phyloP scores from a whole-genome alignment of 2,888 invertebrate genomes.

The Drosophila buzzatii region DNA sequence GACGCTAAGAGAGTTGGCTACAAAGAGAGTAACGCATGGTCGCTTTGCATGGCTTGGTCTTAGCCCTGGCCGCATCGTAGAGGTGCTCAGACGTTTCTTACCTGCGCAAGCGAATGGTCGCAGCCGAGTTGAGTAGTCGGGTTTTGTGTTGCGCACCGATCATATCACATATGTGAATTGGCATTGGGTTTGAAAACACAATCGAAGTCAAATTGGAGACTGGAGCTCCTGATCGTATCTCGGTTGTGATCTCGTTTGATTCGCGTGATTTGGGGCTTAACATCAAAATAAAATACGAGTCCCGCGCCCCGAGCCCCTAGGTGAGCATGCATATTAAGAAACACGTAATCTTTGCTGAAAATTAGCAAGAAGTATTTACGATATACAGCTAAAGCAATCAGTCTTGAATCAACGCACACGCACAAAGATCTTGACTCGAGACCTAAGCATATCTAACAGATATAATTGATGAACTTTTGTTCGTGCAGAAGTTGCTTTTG shows the following conservation, averaged over 20 bases:
- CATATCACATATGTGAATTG: slow-evolving; percentile 27
- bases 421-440: background rate
- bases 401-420: background rate
- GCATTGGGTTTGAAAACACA: slow-evolving; percentile 35
- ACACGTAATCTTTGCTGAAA: slow-evolving; percentile 13
- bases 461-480: slow-evolving; percentile 2
- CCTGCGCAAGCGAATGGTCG: slow-evolving; percentile 68
- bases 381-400: background rate
- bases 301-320: slow-evolving; percentile 26
- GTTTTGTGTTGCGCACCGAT: slow-evolving; percentile 21
- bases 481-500: background rate
- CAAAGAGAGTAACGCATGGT: slow-evolving; percentile 5
- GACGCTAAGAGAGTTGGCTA: slow-evolving; percentile 1
- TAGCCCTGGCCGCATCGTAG: slow-evolving; percentile 8
- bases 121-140: slow-evolving; percentile 52
- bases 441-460: slow-evolving; percentile 1
- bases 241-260: slow-evolving; percentile 27
- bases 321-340: slow-evolving; percentile 22
- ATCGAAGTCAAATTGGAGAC: slow-evolving; percentile 34
- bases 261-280: slow-evolving; percentile 16
- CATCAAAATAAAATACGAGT: slow-evolving; percentile 13
- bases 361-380: slow-evolving; percentile 24
- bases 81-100: slow-evolving; percentile 58
- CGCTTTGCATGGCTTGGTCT: slow-evolving; percentile 30
- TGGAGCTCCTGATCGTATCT: slow-evolving; percentile 28